These are phyloP conservation scores for Motacilla tschutschensis DNA, from an alignment of 2,113 vertebrate genomes.

Conservation along the genomic window DNA sequence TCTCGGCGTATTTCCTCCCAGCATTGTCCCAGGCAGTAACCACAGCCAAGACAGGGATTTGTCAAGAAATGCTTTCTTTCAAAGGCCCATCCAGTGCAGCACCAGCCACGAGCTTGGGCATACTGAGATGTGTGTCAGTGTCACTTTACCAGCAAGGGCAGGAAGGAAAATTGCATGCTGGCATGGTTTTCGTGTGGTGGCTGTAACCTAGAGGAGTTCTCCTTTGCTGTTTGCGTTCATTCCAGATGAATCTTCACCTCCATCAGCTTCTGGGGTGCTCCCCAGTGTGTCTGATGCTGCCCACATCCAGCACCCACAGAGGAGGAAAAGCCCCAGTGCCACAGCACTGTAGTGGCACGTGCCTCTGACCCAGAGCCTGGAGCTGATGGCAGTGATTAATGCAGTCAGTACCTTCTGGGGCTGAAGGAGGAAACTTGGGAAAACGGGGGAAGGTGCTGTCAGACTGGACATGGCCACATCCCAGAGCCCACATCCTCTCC, in stretches of 20 bases:
- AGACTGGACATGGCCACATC: background rate
- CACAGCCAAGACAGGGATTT: background rate
- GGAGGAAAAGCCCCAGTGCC: background rate
- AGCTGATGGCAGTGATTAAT: background rate
- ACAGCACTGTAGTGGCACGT: background rate
- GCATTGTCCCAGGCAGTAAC: background rate
- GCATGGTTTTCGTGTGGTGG: background rate
- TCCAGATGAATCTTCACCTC: background rate
- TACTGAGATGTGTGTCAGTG: background rate
- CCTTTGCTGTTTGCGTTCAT: background rate
- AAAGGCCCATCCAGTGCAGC: background rate
- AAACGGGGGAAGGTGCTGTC: fast-evolving
- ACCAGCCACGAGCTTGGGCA: fast-evolving
- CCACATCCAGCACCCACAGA: background rate
- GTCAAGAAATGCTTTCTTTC: background rate
- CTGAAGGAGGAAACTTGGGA: background rate
- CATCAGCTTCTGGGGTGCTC: background rate
- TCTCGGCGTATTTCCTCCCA: background rate
- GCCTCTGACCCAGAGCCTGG: background rate
- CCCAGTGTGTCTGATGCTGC: fast-evolving
- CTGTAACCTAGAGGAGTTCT: fast-evolving
- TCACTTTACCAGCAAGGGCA: background rate
- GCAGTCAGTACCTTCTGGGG: background rate
- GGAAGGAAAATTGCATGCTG: background rate
- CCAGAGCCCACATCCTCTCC: fast-evolving